phyloP scores from a whole-genome alignment of 2,888 invertebrate species.

The Drosophila atripex region DNA sequence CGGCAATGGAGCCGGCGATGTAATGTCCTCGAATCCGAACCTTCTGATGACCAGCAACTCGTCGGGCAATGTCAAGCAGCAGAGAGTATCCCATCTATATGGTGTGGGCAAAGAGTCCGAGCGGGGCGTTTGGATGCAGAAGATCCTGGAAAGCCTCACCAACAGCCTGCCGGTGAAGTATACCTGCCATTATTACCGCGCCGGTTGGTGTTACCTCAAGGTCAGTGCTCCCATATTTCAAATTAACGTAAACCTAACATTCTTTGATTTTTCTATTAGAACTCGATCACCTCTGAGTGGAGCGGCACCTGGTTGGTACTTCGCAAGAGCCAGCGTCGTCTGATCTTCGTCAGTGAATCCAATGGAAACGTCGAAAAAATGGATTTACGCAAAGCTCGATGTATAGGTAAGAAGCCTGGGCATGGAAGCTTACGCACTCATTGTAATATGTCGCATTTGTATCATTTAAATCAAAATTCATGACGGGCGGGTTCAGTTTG shows the following conservation, averaged over 20 bases:
- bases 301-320: conserved; percentile 92
- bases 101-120: conserved; percentile 84
- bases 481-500: too few species aligned
- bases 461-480: too few species aligned
- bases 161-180: conserved; percentile 88
- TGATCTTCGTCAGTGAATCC: conserved; percentile 81
- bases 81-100: conserved; percentile 82
- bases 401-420: conserved; percentile 86
- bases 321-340: conserved; percentile 87
- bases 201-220: conserved; percentile 93
- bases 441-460: too few species aligned
- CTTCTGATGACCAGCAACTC: conserved; percentile 80
- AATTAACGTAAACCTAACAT: too few species aligned
- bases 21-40: conserved; percentile 82
- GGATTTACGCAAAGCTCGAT: conserved; percentile 92
- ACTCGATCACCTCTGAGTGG: conserved; percentile 85
- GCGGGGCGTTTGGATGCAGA: conserved; percentile 89
- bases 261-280: conserved; percentile 49
- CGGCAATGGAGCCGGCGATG: conserved; percentile 29
- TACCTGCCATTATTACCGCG: conserved; percentile 89
- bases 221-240: conserved; percentile 76
- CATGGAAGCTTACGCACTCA: too few species aligned
- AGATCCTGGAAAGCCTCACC: conserved; percentile 90
- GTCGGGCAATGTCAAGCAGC: conserved; percentile 82
- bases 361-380: conserved; percentile 86